Percentiles rank a stretch among this genome's conserved stretches.
These are phyloP conservation scores for Rhagium mordax DNA, from an alignment of 2,888 invertebrate species.

Conservation along the genomic window DNA sequence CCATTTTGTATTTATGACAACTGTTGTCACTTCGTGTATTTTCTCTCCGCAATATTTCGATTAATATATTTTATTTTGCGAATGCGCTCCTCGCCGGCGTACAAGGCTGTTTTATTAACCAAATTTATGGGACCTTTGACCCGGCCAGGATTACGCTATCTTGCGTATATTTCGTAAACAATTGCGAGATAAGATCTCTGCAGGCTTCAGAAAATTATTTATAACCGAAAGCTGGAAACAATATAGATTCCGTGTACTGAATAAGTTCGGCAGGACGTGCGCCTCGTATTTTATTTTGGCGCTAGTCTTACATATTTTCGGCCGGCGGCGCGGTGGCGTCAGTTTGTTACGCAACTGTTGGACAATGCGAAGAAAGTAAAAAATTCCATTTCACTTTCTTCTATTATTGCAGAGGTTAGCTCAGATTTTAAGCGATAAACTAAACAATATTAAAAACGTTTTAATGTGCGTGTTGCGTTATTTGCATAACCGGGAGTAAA, in stretches of 20 bases:
- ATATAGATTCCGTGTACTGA: neutral
- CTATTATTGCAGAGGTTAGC: neutral
- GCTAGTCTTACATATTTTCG: neutral
- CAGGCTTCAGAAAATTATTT: constrained; percentile 11
- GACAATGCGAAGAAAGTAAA: constrained; percentile 11
- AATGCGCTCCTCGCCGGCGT: neutral
- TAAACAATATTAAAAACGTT: no score
- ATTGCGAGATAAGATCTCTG: constrained; percentile 15
- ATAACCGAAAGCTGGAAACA: constrained; percentile 9
- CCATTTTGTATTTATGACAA: no score
- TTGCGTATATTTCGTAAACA: neutral
- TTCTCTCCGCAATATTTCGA: neutral
- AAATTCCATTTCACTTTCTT: constrained; percentile 6
- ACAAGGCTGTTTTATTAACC: neutral
- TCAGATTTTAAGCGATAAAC: neutral
- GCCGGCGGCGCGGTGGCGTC: constrained; percentile 10
- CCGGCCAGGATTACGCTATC: neutral
- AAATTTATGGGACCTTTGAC: neutral
- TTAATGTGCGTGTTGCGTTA: no score
- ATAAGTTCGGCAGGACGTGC: neutral
- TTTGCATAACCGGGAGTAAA: no score
- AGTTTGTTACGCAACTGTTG: constrained; percentile 1
- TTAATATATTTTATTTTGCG: neutral
- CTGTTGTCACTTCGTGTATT: no score
- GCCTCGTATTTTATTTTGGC: neutral